These are phyloP conservation scores for Eriosoma lanigerum DNA, from an alignment of 1,140 invertebrate genomes.

Conservation along the genomic window DNA sequence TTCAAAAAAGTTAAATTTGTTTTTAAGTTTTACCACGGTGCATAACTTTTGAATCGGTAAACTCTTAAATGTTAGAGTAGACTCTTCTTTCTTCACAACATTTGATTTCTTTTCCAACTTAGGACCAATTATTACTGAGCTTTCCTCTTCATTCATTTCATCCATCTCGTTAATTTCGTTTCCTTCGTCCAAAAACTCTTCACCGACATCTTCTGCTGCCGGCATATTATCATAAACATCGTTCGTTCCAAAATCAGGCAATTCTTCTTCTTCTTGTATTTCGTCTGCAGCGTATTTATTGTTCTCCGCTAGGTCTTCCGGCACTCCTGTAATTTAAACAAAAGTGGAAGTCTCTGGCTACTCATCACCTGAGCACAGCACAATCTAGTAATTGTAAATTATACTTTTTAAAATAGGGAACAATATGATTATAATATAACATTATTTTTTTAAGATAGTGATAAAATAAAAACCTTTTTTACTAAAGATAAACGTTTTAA, in stretches of 20 bases:
- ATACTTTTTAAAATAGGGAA: too few species aligned
- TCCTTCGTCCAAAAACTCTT: conserved; percentile 29
- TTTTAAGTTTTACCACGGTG: conserved; percentile 64
- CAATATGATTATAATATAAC: too few species aligned
- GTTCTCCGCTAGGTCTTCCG: neutral
- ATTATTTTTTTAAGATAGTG: too few species aligned
- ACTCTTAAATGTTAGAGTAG: conserved; percentile 52
- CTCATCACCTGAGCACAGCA: too few species aligned
- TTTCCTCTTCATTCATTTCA: conserved; percentile 35
- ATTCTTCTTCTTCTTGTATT: neutral
- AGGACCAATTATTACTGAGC: too few species aligned
- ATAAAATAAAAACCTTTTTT: too few species aligned
- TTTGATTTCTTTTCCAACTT: neutral
- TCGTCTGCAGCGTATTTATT: neutral
- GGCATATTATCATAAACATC: neutral
- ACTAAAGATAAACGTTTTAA: too few species aligned
- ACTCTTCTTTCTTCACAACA: conserved; percentile 55
- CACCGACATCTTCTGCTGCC: neutral
- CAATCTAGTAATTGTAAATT: too few species aligned
- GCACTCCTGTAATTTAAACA: neutral
- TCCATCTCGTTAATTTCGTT: conserved; percentile 1
- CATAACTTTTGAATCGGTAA: conserved; percentile 55
- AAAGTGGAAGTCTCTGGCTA: too few species aligned
- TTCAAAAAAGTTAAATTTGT: conserved; percentile 94
- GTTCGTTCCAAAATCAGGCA: neutral